Evolutionary conservation across 92 coral and sea anemone genomes (phyloP), one percentile per base, ranked within the genome.

Genomic region (Anthopleura xanthogrammica): DNA sequence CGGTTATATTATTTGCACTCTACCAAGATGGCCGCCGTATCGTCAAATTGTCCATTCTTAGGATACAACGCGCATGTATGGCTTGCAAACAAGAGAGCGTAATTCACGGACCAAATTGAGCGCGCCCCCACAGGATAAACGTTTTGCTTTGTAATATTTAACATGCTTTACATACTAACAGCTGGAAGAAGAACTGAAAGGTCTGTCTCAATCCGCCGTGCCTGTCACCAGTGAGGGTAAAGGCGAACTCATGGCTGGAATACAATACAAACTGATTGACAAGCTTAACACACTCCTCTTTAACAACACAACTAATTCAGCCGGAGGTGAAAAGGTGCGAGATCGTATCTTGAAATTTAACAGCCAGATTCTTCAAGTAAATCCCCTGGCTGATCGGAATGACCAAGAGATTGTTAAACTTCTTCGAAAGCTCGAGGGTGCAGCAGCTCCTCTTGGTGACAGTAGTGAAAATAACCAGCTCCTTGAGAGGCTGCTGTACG

Each of bases 401-500:
- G 96, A 92, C 50, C 74, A 77, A 2, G 89, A 92, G 77, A 88
- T 92, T 7, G 80, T 84, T 41, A 78, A 57, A 50, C 85, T 85
- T 23, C 90, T 86, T 24, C 82, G 77, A 41, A 90, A 85, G 77
- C 85, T 92, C 50, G 93, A 90, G 79, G 96, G 93, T 7, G 96
- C 85, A 55, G 83, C 86, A 3, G 96, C 96, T 41, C 91, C 93
- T n/a, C 90, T 92, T 2, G 96, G 96, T 48, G 90, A 92, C 41
- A 90, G 96, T 89, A 88, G 93, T 77, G 96, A 92, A 76, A 92
- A 92, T 78, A 92, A 87, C 79, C 93, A 90, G 68, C 92, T 92
- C n/a, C 68, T 92, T 36, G 87, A 90, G 54, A 88, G 40, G 43
- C 81, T 92, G 74, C 81, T 92, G 41, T 88, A 88, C 60, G 85